Evolutionary conservation across 2,113 vertebrate genomes (phyloP).

Genomic region (Anarhynchus alexandrinus): DNA sequence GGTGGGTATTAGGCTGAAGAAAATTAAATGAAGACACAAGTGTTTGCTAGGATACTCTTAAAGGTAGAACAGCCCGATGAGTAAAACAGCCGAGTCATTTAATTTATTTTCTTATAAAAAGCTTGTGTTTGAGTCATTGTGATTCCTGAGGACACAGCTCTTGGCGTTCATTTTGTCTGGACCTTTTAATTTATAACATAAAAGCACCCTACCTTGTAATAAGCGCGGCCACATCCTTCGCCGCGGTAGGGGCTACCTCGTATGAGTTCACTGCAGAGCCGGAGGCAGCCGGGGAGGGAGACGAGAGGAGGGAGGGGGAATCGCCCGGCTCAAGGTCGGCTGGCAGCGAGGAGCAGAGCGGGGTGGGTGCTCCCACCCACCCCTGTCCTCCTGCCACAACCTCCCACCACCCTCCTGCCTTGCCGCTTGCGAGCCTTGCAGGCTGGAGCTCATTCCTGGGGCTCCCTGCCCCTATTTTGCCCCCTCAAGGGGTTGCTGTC

Average conservation of each 20-base stretch:
- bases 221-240: neutral
- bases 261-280: neutral
- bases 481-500: neutral
- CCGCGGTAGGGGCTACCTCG: neutral
- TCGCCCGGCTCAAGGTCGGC: neutral
- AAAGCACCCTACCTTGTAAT: neutral
- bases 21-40: neutral
- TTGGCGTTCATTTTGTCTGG: neutral
- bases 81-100: neutral
- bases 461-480: neutral
- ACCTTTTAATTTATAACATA: neutral
- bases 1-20: neutral
- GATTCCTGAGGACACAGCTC: neutral
- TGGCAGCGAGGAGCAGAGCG: rapidly evolving
- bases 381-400: rapidly evolving
- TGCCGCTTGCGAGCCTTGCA: neutral
- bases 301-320: neutral
- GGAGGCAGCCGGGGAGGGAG: neutral
- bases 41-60: neutral
- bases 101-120: neutral
- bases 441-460: neutral
- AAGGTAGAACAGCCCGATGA: neutral
- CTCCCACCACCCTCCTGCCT: neutral
- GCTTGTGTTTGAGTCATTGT: neutral
- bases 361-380: neutral